Conservation (phyloP, 2,797 vertebrate genomes). For the Diglossa cyanea region DNA sequence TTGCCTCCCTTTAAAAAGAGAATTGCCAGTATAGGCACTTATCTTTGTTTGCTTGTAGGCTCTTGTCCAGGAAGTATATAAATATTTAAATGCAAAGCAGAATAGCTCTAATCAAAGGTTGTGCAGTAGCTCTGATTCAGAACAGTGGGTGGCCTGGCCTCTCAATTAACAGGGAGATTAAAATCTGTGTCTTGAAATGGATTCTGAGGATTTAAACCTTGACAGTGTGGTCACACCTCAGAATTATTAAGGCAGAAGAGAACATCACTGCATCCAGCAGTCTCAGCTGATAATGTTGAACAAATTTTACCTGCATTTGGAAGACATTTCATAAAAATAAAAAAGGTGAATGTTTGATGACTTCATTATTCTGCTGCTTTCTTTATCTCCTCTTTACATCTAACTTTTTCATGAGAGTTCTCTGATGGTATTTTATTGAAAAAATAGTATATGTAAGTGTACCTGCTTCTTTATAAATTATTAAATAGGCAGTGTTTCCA, state of each 20-base stretch:
- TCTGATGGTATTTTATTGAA: neutral
- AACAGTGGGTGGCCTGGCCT: neutral
- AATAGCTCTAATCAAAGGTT: neutral
- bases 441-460: neutral
- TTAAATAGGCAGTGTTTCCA: neutral
- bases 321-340: neutral
- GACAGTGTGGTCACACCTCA: neutral
- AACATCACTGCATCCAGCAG: neutral
- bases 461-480: neutral
- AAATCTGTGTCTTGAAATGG: neutral
- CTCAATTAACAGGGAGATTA: neutral
- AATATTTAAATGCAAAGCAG: neutral
- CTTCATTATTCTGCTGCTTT: neutral
- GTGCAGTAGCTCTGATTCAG: neutral
- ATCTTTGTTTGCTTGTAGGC: neutral
- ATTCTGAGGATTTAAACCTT: neutral
- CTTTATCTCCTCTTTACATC: neutral
- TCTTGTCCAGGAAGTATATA: neutral
- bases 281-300: neutral
- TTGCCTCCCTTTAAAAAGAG: neutral
- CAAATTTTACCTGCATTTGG: neutral
- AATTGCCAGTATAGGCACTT: neutral
- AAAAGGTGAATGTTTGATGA: neutral
- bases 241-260: neutral
- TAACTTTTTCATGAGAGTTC: neutral